A percentile compares a stretch with the other conserved stretches of the same genome.
These are phyloP conservation scores for Leucoraja erinaceus DNA, from an alignment of 2,113 vertebrate species.

Conservation along the genomic window DNA sequence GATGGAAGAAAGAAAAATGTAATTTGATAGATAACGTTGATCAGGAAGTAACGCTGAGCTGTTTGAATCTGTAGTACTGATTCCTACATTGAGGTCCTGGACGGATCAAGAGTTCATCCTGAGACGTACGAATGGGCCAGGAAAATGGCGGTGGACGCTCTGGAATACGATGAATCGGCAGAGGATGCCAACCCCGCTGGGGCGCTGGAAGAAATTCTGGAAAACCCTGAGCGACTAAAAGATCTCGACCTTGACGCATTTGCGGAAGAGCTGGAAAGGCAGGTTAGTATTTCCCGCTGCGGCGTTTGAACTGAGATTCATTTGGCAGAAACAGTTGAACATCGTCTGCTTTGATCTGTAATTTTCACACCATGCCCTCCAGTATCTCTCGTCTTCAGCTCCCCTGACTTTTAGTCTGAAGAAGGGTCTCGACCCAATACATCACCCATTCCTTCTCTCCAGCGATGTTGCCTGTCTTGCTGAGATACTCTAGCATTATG, in stretches of 20 bases:
- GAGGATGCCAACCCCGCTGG: constrained; percentile 97
- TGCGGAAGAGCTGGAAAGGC: constrained; percentile 94
- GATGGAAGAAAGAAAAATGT: not conserved
- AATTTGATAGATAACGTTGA: not conserved
- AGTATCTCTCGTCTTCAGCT: too few relatives aligned
- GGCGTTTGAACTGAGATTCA: not conserved
- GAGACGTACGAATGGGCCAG: constrained; percentile 98
- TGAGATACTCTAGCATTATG: too few relatives aligned
- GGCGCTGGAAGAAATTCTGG: constrained; percentile 91
- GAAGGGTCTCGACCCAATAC: too few relatives aligned
- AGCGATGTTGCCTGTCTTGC: too few relatives aligned
- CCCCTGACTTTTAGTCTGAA: too few relatives aligned
- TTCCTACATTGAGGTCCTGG: constrained; percentile 94
- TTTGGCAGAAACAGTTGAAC: not conserved
- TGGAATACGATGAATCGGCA: constrained; percentile 92
- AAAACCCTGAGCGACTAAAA: constrained; percentile 93
- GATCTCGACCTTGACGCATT: constrained; percentile 94
- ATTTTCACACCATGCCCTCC: too few relatives aligned
- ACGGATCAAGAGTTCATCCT: constrained; percentile 92
- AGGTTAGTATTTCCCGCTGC: constrained; percentile 59
- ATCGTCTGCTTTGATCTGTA: too few relatives aligned
- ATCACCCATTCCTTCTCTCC: too few relatives aligned
- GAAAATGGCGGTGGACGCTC: constrained; percentile 95
- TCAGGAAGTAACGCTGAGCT: not conserved
- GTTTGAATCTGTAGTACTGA: constrained; percentile 71